phyloP scores from a whole-genome alignment of 2,113 vertebrate genomes.

The Petaurus breviceps region DNA sequence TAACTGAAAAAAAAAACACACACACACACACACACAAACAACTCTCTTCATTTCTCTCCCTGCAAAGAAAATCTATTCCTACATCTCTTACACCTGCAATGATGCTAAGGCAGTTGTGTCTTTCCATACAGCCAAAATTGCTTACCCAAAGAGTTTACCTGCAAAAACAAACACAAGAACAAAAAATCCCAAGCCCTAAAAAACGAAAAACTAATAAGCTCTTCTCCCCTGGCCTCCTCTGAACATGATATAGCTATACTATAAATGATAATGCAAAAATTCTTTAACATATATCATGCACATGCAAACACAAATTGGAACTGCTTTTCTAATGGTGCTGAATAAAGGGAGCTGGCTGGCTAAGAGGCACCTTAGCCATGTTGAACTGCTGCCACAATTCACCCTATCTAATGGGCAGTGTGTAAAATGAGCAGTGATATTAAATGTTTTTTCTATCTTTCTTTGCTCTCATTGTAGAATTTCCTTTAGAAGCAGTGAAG shows the following conservation, averaged over 20 bases:
- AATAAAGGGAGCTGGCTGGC: constrained; percentile 34
- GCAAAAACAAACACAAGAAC: neutral
- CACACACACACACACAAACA: neutral
- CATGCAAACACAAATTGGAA: neutral
- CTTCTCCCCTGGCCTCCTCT: constrained; percentile 27
- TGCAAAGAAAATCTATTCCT: constrained; percentile 13
- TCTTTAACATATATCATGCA: neutral
- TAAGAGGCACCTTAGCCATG: neutral
- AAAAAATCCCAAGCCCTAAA: neutral
- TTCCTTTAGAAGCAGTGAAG: constrained; percentile 67
- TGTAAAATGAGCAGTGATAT: constrained; percentile 9
- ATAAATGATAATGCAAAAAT: neutral
- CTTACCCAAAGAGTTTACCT: neutral
- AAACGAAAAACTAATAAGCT: constrained; percentile 1
- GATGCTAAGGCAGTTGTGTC: constrained; percentile 19
- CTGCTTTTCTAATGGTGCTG: constrained; percentile 32
- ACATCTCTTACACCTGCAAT: neutral
- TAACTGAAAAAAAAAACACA: constrained; percentile 50
- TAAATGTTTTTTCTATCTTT: constrained; percentile 52
- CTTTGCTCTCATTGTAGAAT: constrained; percentile 27
- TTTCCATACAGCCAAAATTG: constrained; percentile 43
- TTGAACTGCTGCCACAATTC: constrained; percentile 34
- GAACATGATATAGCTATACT: neutral
- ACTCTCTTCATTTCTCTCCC: constrained; percentile 14
- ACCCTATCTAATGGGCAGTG: constrained; percentile 51